A percentile compares a stretch with the other conserved stretches of the same genome.
Conservation (phyloP, 1,140 invertebrate species). For the Sesamia nonagrioides region DNA sequence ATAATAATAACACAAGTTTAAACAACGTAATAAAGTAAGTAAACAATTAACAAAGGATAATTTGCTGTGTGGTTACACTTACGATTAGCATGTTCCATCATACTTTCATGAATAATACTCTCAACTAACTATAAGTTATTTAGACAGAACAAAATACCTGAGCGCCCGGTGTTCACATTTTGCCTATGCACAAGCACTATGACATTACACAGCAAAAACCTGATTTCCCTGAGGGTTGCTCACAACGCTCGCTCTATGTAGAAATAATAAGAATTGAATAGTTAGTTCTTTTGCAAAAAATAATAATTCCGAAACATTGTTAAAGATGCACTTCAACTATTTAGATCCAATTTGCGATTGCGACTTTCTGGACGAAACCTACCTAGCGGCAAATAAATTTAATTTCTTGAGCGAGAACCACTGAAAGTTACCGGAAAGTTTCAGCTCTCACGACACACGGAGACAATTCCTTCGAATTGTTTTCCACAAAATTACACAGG, state of each 20-base stretch:
- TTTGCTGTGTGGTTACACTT: no score
- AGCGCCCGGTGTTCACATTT: background rate
- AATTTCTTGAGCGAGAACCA: constrained; percentile 63
- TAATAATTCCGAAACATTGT: background rate
- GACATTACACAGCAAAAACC: constrained; percentile 32
- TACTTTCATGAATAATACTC: no score
- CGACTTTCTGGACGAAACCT: constrained; percentile 24
- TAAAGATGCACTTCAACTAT: constrained; percentile 13
- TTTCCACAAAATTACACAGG: constrained; percentile 59
- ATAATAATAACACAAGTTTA: no score
- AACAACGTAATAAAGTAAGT: no score
- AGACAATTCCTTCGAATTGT: constrained; percentile 62
- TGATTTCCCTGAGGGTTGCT: constrained; percentile 22
- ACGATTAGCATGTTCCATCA: no score
- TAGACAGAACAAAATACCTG: background rate
- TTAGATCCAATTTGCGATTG: constrained; percentile 40
- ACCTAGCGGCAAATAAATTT: constrained; percentile 54
- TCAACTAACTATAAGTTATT: background rate
- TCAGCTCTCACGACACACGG: constrained; percentile 51
- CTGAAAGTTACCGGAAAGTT: constrained; percentile 51
- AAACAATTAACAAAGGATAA: no score
- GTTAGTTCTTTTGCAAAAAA: background rate
- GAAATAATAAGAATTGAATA: constrained; percentile 32
- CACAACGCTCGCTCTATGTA: constrained; percentile 4
- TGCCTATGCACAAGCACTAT: constrained; percentile 22